Conservation (phyloP, 2,113 vertebrate genomes). For the Rhodinocichla rosea region DNA sequence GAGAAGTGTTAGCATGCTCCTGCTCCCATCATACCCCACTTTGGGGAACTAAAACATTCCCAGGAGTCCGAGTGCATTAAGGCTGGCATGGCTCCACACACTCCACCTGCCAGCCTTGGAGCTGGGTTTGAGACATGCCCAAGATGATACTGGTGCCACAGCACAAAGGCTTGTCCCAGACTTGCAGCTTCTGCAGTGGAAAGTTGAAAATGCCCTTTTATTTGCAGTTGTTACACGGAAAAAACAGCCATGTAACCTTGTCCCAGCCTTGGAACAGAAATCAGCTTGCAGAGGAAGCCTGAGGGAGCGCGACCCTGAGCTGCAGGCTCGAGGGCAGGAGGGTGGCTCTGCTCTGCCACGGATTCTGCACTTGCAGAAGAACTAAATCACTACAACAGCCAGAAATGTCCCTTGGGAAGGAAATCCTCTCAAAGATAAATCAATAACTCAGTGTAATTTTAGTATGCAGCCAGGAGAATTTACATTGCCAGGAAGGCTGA, state of each 20-base stretch:
- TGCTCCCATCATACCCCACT: background rate
- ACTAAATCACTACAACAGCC: conserved; percentile 26
- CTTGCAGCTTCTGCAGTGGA: background rate
- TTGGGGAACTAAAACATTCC: background rate
- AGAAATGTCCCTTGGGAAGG: conserved; percentile 56
- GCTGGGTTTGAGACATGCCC: background rate
- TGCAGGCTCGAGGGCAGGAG: background rate
- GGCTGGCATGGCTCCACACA: background rate
- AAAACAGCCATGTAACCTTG: background rate
- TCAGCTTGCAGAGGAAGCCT: background rate
- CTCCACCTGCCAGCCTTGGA: background rate
- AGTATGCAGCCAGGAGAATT: conserved; percentile 52
- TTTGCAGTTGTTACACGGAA: background rate
- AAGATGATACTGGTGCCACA: fast-evolving
- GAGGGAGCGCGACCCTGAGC: background rate
- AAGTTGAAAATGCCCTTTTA: background rate
- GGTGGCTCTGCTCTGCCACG: background rate
- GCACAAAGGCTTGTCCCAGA: background rate
- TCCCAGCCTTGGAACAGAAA: background rate
- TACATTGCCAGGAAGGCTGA: conserved; percentile 67
- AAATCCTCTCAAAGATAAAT: conserved; percentile 73
- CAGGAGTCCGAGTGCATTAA: background rate
- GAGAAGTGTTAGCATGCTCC: background rate
- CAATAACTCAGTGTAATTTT: conserved; percentile 66
- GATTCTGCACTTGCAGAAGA: background rate